A percentile compares a stretch with the other conserved stretches of the same genome.
Evolutionary conservation across 2,888 invertebrate species (phyloP).

Genomic region (Plebejus anna): DNA sequence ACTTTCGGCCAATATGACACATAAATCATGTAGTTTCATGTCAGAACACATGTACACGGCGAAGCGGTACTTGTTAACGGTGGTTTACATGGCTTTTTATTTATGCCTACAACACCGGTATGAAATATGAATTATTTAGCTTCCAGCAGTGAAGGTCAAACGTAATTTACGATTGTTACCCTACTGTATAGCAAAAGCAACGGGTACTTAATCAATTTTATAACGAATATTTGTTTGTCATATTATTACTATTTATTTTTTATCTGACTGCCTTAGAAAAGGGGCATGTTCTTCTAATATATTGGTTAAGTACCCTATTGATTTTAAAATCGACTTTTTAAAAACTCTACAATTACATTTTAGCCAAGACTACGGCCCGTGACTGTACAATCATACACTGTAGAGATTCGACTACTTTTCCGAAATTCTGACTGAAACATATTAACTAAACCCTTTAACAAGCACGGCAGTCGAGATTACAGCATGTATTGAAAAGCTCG

Average conservation of each 20-base stretch:
- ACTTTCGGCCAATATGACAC: slow-evolving; percentile 28
- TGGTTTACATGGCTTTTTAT: slow-evolving; percentile 7
- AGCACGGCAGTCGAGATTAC: slow-evolving; percentile 36
- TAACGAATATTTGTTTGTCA: too few species aligned
- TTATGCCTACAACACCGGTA: background rate
- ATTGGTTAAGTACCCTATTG: too few species aligned
- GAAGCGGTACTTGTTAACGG: slow-evolving; percentile 20
- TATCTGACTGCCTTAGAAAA: too few species aligned
- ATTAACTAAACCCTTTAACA: background rate
- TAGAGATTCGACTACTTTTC: too few species aligned
- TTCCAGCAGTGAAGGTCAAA: background rate
- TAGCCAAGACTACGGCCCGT: too few species aligned
- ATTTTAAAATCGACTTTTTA: too few species aligned
- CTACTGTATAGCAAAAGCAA: too few species aligned
- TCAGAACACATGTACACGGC: slow-evolving; percentile 9
- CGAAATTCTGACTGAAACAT: background rate
- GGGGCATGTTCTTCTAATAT: too few species aligned
- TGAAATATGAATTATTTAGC: background rate
- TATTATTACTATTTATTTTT: too few species aligned
- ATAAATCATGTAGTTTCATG: slow-evolving; percentile 25
- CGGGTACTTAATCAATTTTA: too few species aligned
- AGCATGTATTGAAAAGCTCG: slow-evolving; percentile 46
- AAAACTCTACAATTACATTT: too few species aligned
- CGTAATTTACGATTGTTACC: background rate
- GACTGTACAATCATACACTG: too few species aligned